Percentiles rank a stretch among this genome's conserved stretches.
Evolutionary conservation across 2,888 invertebrate species (phyloP).

Genomic region (Phyllotreta striolata): DNA sequence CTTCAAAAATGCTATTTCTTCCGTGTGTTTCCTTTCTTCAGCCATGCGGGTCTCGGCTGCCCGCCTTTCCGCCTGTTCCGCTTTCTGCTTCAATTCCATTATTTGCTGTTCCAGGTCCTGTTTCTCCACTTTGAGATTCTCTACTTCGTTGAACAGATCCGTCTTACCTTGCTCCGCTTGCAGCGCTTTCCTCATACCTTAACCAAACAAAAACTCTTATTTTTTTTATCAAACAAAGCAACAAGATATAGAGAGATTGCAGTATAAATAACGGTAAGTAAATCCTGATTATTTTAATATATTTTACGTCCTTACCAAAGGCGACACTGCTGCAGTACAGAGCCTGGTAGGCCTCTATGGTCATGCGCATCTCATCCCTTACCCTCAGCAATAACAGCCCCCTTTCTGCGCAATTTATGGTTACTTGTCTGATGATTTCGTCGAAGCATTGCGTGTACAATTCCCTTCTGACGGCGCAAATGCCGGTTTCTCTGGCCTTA

Average conservation of each 20-base stretch:
- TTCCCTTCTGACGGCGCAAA: slow-evolving; percentile 92
- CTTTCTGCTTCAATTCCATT: slow-evolving; percentile 71
- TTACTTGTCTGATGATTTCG: slow-evolving; percentile 92
- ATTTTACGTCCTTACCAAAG: no score
- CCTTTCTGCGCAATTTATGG: slow-evolving; percentile 95
- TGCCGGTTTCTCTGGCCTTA: slow-evolving; percentile 93
- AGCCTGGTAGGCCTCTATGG: slow-evolving; percentile 95
- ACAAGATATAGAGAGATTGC: no score
- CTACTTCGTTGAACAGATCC: slow-evolving; percentile 78
- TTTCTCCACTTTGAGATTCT: slow-evolving; percentile 73
- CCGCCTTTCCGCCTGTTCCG: slow-evolving; percentile 84
- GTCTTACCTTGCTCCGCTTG: slow-evolving; percentile 92
- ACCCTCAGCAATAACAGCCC: slow-evolving; percentile 92
- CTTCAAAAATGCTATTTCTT: slow-evolving; percentile 91
- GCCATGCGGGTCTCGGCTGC: slow-evolving; percentile 84
- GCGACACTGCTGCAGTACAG: slow-evolving; percentile 97
- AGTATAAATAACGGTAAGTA: no score
- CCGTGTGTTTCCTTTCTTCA: slow-evolving; percentile 91
- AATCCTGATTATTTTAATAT: no score
- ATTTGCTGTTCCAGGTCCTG: slow-evolving; percentile 70
- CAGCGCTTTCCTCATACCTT: slow-evolving; percentile 89
- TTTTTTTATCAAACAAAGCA: no score
- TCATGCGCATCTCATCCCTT: slow-evolving; percentile 95
- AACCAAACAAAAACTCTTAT: no score
- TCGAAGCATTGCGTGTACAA: slow-evolving; percentile 97